These are phyloP conservation scores for Clusia tigrina DNA, from an alignment of 2,888 invertebrate genomes.

Conservation along the genomic window DNA sequence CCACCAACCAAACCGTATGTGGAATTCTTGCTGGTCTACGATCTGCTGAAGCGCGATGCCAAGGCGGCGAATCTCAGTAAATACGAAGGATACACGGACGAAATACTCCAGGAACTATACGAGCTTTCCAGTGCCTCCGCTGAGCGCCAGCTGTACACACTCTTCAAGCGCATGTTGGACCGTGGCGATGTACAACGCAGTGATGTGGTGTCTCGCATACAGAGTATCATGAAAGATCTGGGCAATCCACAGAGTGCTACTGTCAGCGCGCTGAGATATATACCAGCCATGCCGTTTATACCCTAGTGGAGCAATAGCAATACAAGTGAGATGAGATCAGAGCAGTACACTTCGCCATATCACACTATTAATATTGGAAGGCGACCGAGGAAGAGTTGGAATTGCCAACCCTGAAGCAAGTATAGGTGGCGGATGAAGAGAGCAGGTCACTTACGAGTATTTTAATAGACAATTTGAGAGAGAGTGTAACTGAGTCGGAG, in stretches of 20 bases:
- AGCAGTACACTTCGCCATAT: too few species aligned
- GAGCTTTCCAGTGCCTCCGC: constrained; percentile 57
- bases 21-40: constrained; percentile 62
- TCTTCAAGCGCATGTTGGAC: constrained; percentile 58
- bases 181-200: constrained; percentile 58
- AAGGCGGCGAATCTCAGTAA: constrained; percentile 61
- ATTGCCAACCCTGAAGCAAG: too few species aligned
- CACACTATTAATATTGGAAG: too few species aligned
- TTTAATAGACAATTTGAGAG: too few species aligned
- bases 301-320: constrained; percentile 37
- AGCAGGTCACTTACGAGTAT: too few species aligned
- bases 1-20: constrained; percentile 64
- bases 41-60: constrained; percentile 63
- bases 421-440: too few species aligned
- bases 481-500: too few species aligned
- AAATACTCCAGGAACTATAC: constrained; percentile 53
- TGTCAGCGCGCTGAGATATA: constrained; percentile 52
- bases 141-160: constrained; percentile 58
- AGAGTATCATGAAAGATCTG: constrained; percentile 58
- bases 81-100: constrained; percentile 61
- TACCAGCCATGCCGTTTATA: constrained; percentile 61
- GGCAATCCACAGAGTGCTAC: constrained; percentile 56
- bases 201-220: constrained; percentile 59
- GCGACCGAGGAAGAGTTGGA: too few species aligned
- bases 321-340: too few species aligned